Conservation (phyloP, 1,140 invertebrate genomes). For the Mya arenaria region DNA sequence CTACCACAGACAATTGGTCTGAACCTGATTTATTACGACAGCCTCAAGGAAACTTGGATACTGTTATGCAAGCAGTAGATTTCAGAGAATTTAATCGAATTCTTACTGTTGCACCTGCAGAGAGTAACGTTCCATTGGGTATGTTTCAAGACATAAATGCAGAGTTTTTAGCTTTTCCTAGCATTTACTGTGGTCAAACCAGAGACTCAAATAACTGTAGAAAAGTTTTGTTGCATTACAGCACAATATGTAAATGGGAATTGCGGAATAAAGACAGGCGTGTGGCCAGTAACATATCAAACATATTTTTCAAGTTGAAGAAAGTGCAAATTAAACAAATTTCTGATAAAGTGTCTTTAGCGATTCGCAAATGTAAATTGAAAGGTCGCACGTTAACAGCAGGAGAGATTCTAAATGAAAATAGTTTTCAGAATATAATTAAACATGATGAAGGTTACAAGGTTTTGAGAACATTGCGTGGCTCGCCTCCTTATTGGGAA, state of each 20-base stretch:
- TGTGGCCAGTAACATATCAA: constrained; percentile 39
- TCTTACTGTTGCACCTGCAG: constrained; percentile 52
- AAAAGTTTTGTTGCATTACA: constrained; percentile 36
- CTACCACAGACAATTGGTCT: constrained; percentile 32
- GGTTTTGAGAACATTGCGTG: constrained; percentile 40
- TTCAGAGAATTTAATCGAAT: constrained; percentile 49
- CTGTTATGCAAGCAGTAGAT: constrained; percentile 29
- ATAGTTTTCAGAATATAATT: constrained; percentile 43
- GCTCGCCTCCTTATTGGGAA: neutral
- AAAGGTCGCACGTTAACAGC: constrained; percentile 54
- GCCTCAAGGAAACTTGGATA: constrained; percentile 46
- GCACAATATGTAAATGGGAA: constrained; percentile 42
- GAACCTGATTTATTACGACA: constrained; percentile 7
- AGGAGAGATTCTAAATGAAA: constrained; percentile 23
- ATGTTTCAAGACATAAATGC: constrained; percentile 46
- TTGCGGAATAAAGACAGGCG: constrained; percentile 39
- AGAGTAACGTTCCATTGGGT: constrained; percentile 50
- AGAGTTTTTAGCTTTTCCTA: constrained; percentile 54
- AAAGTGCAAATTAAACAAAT: constrained; percentile 65
- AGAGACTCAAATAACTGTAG: neutral
- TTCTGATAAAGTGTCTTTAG: constrained; percentile 49
- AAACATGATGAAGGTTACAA: constrained; percentile 60
- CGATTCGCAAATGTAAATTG: constrained; percentile 57
- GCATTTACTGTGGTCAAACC: constrained; percentile 22
- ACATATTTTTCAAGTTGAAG: constrained; percentile 63